Evolutionary conservation across 2,888 invertebrate species (phyloP), one percentile per base, ranked within the genome.

Genomic region (Leucophenga maculata): DNA sequence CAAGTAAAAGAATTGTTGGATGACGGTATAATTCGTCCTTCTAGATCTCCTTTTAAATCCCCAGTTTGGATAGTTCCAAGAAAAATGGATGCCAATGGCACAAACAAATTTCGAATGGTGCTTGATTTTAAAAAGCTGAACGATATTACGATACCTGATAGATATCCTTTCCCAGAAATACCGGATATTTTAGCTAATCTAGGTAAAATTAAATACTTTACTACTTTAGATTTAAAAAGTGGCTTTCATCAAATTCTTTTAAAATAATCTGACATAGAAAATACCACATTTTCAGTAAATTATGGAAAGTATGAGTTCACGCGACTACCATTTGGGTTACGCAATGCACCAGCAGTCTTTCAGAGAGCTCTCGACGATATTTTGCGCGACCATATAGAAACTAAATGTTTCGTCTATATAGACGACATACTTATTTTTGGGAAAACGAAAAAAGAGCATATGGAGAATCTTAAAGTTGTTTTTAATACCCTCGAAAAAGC

Each of bases 1-100:
- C 82, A 86, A 74, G 79, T 85, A 1, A 31, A 73, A 8, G 74
- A 79, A 74, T 71, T 87, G 68, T 46, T 84, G 32, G 57, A 78
- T 13, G 77, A 80, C 55, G 68, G 72, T 0, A 79, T 85, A 0
- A 82, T 83, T 16, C 69, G 77, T 65, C 73, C 71, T 16, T 76
- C 78, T 0, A 71, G 60, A 14, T 75, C 72, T 16, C 71, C 74
- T 1, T 78, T 73, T 65, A 75, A 74, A 18, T 74, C 65, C 55
- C 74, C 74, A 0, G 31, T 77, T 6, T 72, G 73, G 55, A 60
- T 68, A 62, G 50, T 65, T 20, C 65, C 52, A 60, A 62, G 6
- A 2, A 46, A 46, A 46, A n/a, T 3, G 6, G 46, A 46, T 46
- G 46, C 31, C 52, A 60, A 14, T 18, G 69, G 20, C 69, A 69